Evolutionary conservation across 2,888 invertebrate genomes (phyloP).

Genomic region (Trissoscelio sp.): DNA sequence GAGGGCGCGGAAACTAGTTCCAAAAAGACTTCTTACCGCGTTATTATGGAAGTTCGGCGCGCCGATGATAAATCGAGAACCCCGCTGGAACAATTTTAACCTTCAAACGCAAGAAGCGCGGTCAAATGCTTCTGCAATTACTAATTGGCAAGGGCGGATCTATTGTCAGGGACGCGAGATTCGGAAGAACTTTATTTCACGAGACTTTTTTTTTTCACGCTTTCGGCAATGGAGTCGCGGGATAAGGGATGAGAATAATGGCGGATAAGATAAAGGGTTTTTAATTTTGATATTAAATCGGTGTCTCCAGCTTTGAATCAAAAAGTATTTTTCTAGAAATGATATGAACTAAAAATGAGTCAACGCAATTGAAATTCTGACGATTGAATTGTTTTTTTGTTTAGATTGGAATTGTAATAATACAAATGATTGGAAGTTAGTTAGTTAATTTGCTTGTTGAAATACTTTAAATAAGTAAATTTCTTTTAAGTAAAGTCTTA

Average conservation of each 20-base stretch:
- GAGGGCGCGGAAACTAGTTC: constrained; percentile 59
- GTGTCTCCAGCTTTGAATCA: no score
- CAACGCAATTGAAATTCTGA: no score
- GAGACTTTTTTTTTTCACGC: constrained; percentile 11
- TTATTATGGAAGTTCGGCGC: constrained; percentile 62
- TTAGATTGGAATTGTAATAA: no score
- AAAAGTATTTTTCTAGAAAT: no score
- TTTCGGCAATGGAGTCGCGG: constrained; percentile 9
- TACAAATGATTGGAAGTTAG: no score
- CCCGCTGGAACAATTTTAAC: constrained; percentile 54
- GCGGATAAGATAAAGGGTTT: constrained; percentile 11
- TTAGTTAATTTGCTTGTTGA: no score
- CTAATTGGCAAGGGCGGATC: constrained; percentile 37
- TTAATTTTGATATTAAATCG: constrained; percentile 4
- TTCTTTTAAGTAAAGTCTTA: no score
- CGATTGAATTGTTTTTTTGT: no score
- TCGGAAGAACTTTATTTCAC: constrained; percentile 48
- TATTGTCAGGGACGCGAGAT: constrained; percentile 41
- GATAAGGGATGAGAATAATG: constrained; percentile 37
- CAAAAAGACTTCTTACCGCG: constrained; percentile 64
- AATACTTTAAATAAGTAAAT: no score
- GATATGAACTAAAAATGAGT: no score
- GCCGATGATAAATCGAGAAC: constrained; percentile 56
- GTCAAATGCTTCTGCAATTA: constrained; percentile 63
- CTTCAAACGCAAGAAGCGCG: constrained; percentile 61